Percentiles rank a stretch among this genome's conserved stretches.
Conservation (phyloP, 2,797 vertebrate genomes). For the Megalops cyprinoides region DNA sequence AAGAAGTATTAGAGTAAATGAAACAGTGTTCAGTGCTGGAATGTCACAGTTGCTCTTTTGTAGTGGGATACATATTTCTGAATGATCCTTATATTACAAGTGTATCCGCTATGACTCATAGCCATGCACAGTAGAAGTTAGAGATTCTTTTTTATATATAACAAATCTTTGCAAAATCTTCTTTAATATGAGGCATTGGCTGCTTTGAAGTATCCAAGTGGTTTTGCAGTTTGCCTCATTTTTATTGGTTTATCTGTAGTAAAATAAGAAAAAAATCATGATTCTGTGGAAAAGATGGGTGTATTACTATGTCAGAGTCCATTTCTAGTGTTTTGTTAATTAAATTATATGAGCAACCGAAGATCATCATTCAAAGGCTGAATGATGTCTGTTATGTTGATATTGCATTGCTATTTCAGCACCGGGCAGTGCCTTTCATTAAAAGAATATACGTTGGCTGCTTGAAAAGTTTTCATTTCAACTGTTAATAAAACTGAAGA, state of each 20-base stretch:
- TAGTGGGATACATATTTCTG: conserved; percentile 56
- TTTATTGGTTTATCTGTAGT: conserved; percentile 43
- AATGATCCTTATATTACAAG: conserved; percentile 74
- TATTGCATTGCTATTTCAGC: conserved; percentile 40
- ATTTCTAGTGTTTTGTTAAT: conserved; percentile 38
- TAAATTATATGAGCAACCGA: conserved; percentile 41
- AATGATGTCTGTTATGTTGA: conserved; percentile 42
- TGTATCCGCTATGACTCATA: conserved; percentile 69
- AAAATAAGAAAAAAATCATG: conserved; percentile 38
- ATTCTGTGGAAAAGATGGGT: conserved; percentile 46
- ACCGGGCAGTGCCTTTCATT: conserved; percentile 61
- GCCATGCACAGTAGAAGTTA: conserved; percentile 69
- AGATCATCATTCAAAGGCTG: conserved; percentile 45
- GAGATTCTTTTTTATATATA: conserved; percentile 48
- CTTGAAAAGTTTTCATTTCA: conserved; percentile 67
- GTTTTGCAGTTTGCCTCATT: conserved; percentile 39
- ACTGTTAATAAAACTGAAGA: conserved; percentile 67
- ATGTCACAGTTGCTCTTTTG: conserved; percentile 45
- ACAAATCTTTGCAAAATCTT: conserved; percentile 48
- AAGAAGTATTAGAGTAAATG: neutral
- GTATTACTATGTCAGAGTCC: conserved; percentile 42
- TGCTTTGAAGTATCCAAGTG: conserved; percentile 47
- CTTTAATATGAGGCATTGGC: conserved; percentile 46
- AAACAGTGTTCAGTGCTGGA: conserved; percentile 23
- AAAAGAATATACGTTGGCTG: conserved; percentile 59